Percentiles rank a stretch among this genome's conserved stretches.
Conservation (phyloP, 2,113 vertebrate species). For the Vulpes vulpes region DNA sequence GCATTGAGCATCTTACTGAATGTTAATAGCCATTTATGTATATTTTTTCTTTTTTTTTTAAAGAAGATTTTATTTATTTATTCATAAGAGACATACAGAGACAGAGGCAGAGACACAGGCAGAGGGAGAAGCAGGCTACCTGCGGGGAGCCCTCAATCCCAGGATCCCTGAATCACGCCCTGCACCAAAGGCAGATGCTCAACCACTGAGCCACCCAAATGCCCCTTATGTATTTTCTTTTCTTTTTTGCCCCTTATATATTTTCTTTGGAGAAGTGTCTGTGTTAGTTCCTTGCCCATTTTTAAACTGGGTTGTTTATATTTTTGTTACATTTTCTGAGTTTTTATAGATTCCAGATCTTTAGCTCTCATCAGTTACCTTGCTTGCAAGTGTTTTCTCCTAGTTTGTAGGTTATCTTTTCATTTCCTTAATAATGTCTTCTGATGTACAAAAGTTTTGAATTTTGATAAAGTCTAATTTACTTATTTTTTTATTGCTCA, state of each 20-base stretch:
- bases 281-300: not conserved
- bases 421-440: not conserved
- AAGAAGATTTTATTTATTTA: too few species aligned
- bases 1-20: not conserved
- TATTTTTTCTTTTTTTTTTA: too few species aligned
- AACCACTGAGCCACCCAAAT: not conserved
- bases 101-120: too few species aligned
- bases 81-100: too few species aligned
- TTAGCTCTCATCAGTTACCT: not conserved
- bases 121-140: too few species aligned
- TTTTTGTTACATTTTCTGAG: not conserved
- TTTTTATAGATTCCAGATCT: not conserved
- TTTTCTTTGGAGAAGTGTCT: not conserved
- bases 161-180: too few species aligned
- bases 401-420: not conserved
- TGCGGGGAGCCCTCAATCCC: too few species aligned
- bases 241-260: not conserved
- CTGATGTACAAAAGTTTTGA: not conserved
- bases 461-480: not conserved
- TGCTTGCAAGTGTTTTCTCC: not conserved
- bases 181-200: not conserved
- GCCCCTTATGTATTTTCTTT: not conserved
- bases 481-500: not conserved
- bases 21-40: too few species aligned
- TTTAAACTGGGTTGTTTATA: not conserved